A percentile compares a stretch with the other conserved stretches of the same genome.
Evolutionary conservation across 2,113 vertebrate genomes (phyloP).

Genomic region (Scomber japonicus): DNA sequence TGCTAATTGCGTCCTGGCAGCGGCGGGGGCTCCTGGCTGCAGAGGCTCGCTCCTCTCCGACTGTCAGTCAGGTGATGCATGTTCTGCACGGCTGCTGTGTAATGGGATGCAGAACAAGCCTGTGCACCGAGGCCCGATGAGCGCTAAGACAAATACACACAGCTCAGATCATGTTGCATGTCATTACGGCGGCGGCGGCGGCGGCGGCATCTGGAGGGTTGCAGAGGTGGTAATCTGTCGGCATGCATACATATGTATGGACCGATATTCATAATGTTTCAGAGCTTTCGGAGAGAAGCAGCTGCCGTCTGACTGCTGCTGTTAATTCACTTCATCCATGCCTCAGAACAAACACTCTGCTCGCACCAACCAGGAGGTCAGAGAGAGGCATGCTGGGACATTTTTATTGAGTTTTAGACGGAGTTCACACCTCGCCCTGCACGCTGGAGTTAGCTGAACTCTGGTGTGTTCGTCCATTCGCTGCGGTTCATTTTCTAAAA

Average conservation of each 20-base stretch:
- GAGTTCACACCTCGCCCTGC: slow-evolving; percentile 30
- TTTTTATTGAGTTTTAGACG: slow-evolving; percentile 51
- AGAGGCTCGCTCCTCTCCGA: slow-evolving; percentile 18
- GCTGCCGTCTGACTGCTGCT: slow-evolving; percentile 52
- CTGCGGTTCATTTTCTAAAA: slow-evolving; percentile 12
- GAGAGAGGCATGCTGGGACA: slow-evolving; percentile 69
- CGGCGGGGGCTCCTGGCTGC: slow-evolving; percentile 52
- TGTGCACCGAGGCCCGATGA: neutral
- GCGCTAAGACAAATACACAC: slow-evolving; percentile 27
- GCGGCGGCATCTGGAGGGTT: slow-evolving; percentile 56
- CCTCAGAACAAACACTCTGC: slow-evolving; percentile 38
- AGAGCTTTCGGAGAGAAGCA: slow-evolving; percentile 31
- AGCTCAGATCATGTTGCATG: slow-evolving; percentile 23
- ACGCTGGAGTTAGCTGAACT: neutral
- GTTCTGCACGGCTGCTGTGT: slow-evolving; percentile 47
- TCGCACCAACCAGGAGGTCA: slow-evolving; percentile 37
- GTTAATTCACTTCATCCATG: slow-evolving; percentile 66
- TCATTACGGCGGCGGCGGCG: slow-evolving; percentile 23
- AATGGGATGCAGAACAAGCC: slow-evolving; percentile 44
- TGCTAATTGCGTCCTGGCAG: slow-evolving; percentile 57
- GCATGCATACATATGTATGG: slow-evolving; percentile 44
- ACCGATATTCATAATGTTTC: slow-evolving; percentile 34
- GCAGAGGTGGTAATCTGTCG: slow-evolving; percentile 61
- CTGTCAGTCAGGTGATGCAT: slow-evolving; percentile 56
- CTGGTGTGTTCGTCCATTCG: slow-evolving; percentile 52